Percentiles rank a stretch among this genome's conserved stretches.
Conservation (phyloP, 1,140 invertebrate genomes). For the Rhizoglyphus robini region DNA sequence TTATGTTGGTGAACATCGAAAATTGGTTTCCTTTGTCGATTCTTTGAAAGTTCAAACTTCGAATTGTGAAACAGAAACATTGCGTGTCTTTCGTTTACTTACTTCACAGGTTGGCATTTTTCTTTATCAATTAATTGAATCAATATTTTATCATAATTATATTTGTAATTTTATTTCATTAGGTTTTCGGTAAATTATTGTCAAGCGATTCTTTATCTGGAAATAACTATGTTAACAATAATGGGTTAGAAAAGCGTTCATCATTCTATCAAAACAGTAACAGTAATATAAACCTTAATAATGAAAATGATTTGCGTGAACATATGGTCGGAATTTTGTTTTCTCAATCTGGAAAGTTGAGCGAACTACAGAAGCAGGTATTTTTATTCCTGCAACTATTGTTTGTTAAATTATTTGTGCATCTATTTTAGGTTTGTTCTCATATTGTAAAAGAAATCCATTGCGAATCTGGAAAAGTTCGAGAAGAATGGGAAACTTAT, state of each 20-base stretch:
- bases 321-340: conserved; percentile 95
- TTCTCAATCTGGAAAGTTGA: conserved; percentile 70
- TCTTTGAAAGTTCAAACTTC: conserved; percentile 50
- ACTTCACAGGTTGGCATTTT: conserved; percentile 57
- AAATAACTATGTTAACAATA: conserved; percentile 29
- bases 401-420: conserved; percentile 2
- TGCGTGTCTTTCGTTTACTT: conserved; percentile 82
- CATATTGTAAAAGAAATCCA: conserved; percentile 86
- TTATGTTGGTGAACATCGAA: neutral
- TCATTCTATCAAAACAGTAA: conserved; percentile 25
- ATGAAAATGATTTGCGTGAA: conserved; percentile 65
- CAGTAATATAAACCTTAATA: conserved; percentile 25
- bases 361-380: conserved; percentile 86
- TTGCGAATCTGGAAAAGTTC: conserved; percentile 63
- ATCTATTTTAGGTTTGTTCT: conserved; percentile 55
- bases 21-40: conserved; percentile 13
- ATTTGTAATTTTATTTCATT: no score
- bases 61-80: conserved; percentile 78
- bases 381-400: neutral
- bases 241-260: neutral
- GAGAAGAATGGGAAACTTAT: conserved; percentile 70
- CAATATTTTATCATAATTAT: conserved; percentile 24
- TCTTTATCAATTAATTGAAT: conserved; percentile 3
- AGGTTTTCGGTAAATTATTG: conserved; percentile 84
- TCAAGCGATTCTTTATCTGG: conserved; percentile 33